These are phyloP conservation scores for Hyposmocoma kahamanoa DNA, from an alignment of 1,140 invertebrate species.

Conservation along the genomic window DNA sequence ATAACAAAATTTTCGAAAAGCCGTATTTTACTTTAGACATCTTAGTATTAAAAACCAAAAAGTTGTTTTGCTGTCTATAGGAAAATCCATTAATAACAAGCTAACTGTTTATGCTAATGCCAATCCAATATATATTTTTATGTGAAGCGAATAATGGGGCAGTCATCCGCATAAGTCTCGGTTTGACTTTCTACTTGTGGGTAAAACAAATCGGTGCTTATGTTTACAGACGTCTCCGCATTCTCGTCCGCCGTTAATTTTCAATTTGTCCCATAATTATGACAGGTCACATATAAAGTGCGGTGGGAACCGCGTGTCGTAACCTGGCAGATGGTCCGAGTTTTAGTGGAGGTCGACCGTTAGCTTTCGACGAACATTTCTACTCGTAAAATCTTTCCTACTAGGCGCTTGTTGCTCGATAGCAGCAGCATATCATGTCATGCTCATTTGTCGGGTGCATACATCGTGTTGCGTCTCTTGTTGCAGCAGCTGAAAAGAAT, in stretches of 20 bases:
- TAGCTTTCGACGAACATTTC: background rate
- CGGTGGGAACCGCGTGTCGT: constrained; percentile 43
- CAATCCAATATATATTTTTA: background rate
- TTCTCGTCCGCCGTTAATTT: constrained; percentile 10
- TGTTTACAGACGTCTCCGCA: background rate
- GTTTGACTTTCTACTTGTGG: background rate
- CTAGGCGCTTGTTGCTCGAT: too few species aligned
- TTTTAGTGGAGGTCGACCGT: too few species aligned
- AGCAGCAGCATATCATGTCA: too few species aligned
- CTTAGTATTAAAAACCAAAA: background rate
- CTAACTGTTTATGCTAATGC: constrained; percentile 2
- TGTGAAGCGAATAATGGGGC: background rate
- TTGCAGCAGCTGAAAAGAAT: too few species aligned
- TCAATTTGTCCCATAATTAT: constrained; percentile 28
- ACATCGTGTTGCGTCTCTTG: too few species aligned
- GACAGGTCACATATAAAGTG: constrained; percentile 13
- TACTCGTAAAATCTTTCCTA: too few species aligned
- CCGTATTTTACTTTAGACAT: background rate
- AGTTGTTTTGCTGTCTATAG: too few species aligned
- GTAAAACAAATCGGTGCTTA: background rate
- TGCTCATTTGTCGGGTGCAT: too few species aligned
- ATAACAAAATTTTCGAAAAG: background rate
- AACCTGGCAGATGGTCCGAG: constrained; percentile 13
- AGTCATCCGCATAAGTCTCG: background rate
- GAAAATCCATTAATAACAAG: background rate